A percentile compares a stretch with the other conserved stretches of the same genome.
Evolutionary conservation across 1,140 invertebrate species (phyloP).

Genomic region (Brachionus calyciflorus): DNA sequence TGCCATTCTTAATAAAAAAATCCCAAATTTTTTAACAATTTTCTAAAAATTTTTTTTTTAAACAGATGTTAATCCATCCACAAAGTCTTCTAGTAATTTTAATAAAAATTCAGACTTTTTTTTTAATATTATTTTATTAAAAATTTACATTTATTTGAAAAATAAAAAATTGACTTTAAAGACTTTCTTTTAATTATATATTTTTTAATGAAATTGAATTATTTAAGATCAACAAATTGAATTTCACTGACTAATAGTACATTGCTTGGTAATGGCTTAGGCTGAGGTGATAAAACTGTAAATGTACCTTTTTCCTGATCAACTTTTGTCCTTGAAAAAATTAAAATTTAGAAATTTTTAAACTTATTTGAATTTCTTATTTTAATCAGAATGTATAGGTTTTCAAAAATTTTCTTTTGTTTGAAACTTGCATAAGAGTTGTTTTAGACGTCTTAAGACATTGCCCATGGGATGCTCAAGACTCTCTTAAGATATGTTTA

Average conservation of each 20-base stretch:
- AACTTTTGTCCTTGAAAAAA: conserved; percentile 74
- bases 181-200: too few relatives aligned
- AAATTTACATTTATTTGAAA: neutral
- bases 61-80: neutral
- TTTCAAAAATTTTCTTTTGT: too few relatives aligned
- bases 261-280: conserved; percentile 78
- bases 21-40: neutral
- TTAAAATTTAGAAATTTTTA: conserved; percentile 49
- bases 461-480: too few relatives aligned
- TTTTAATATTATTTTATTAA: neutral
- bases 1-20: neutral
- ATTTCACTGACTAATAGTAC: conserved; percentile 52
- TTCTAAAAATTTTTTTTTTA: neutral
- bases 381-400: too few relatives aligned
- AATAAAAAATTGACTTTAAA: neutral
- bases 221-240: conserved; percentile 55
- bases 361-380: too few relatives aligned
- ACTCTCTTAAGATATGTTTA: too few relatives aligned
- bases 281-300: conserved; percentile 85
- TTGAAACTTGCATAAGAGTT: too few relatives aligned
- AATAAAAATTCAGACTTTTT: neutral
- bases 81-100: neutral
- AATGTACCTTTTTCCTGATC: conserved; percentile 80
- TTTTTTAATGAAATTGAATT: too few relatives aligned
- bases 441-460: too few relatives aligned